Evolutionary conservation across 2,888 invertebrate species (phyloP).

Genomic region (Emmelina monodactyla): DNA sequence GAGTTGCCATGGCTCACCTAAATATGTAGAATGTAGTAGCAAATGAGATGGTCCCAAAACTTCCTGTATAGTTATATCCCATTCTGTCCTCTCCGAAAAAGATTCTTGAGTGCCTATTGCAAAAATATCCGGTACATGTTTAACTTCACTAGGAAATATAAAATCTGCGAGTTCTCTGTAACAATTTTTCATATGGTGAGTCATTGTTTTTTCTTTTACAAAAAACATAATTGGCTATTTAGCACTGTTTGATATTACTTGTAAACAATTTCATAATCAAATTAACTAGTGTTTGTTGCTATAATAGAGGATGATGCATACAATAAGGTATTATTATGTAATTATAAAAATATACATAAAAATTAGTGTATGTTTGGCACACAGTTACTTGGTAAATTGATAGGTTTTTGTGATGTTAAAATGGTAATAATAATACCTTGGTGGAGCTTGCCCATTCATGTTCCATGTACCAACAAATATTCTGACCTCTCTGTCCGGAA

Average conservation of each 20-base stretch:
- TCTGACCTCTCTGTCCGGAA: conserved; percentile 84
- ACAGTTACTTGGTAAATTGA: no score
- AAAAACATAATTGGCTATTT: no score
- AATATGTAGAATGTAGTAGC: conserved; percentile 82
- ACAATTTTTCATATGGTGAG: conserved; percentile 17
- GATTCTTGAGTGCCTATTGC: conserved; percentile 95
- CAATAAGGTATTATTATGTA: no score
- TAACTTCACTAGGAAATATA: conserved; percentile 83
- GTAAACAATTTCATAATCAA: no score
- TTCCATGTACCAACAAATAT: conserved; percentile 97
- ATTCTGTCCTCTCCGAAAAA: conserved; percentile 83
- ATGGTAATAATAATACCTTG: conserved; percentile 77
- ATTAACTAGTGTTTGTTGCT: no score
- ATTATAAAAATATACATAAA: no score
- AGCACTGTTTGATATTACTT: no score
- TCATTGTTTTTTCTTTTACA: neutral
- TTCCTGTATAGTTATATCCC: conserved; percentile 92
- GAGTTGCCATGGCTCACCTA: conserved; percentile 71
- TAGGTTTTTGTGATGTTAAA: no score
- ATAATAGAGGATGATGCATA: no score
- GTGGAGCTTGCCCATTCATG: conserved; percentile 91
- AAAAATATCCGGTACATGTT: conserved; percentile 89
- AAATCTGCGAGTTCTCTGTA: conserved; percentile 86
- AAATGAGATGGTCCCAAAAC: conserved; percentile 94
- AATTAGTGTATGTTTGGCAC: no score